These are phyloP conservation scores for Acleris holmiana DNA, from an alignment of 2,888 invertebrate species.

Conservation along the genomic window DNA sequence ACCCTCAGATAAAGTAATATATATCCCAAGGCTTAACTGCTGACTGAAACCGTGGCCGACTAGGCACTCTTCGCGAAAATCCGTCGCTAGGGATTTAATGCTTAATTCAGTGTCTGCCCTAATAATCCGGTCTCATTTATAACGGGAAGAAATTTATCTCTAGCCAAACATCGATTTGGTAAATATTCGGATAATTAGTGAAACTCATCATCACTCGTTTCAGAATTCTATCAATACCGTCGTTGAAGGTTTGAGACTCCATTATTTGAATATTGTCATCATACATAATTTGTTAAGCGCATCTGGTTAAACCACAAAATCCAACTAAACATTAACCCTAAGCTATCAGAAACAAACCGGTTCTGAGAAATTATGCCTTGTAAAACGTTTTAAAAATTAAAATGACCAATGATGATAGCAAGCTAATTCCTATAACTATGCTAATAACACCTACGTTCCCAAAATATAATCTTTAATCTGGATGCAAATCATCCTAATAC, in stretches of 20 bases:
- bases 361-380: constrained; percentile 66
- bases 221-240: background rate
- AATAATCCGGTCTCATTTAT: constrained; percentile 20
- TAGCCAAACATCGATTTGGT: background rate
- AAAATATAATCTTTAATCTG: constrained; percentile 84
- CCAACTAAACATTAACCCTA: constrained; percentile 57
- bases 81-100: constrained; percentile 34
- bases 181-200: background rate
- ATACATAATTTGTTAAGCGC: constrained; percentile 43
- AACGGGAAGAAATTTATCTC: constrained; percentile 6
- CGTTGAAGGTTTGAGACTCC: background rate
- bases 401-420: constrained; percentile 75
- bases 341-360: constrained; percentile 56
- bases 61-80: constrained; percentile 42
- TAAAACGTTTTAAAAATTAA: constrained; percentile 76
- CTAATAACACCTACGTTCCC: constrained; percentile 80
- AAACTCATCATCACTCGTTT: no score
- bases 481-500: constrained; percentile 83
- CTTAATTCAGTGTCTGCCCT: constrained; percentile 22
- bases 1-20: constrained; percentile 76
- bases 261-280: constrained; percentile 10
- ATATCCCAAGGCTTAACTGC: constrained; percentile 68
- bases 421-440: constrained; percentile 82
- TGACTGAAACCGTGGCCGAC: constrained; percentile 59
- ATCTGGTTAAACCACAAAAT: constrained; percentile 53